phyloP scores from a whole-genome alignment of 1,140 invertebrate genomes.

The Brevipalpus yothersi region DNA sequence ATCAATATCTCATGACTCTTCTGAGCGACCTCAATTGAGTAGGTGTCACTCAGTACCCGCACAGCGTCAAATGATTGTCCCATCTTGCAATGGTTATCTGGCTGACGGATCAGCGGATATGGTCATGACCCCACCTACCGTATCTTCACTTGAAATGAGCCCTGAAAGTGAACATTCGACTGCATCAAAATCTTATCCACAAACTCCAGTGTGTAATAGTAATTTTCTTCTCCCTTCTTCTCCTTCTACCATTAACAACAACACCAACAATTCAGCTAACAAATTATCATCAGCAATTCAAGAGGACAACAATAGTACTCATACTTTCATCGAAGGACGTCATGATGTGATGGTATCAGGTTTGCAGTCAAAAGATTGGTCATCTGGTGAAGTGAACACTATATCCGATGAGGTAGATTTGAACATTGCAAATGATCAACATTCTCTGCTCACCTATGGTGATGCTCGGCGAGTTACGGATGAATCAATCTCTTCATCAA shows the following conservation, averaged over 20 bases:
- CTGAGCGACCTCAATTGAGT: slow-evolving; percentile 16
- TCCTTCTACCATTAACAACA: background rate
- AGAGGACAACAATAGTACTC: background rate
- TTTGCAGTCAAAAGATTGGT: background rate
- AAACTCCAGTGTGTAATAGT: slow-evolving; percentile 9
- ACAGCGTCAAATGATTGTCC: slow-evolving; percentile 26
- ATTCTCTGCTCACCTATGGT: background rate
- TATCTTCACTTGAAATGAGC: background rate
- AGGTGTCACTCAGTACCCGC: slow-evolving; percentile 47
- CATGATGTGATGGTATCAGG: slow-evolving; percentile 9
- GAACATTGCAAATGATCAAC: background rate
- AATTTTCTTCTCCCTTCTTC: slow-evolving; percentile 8
- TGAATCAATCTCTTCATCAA: slow-evolving; percentile 4
- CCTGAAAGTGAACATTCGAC: background rate
- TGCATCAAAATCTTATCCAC: slow-evolving; percentile 13
- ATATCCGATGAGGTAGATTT: background rate
- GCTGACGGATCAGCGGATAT: background rate
- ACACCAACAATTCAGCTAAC: background rate
- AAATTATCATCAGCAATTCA: background rate
- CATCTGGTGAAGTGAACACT: background rate
- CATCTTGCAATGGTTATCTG: background rate
- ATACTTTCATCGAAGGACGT: slow-evolving; percentile 5
- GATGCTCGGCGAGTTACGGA: slow-evolving; percentile 4
- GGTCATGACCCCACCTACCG: background rate
- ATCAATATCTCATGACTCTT: background rate